Evolutionary conservation across 2,888 invertebrate genomes (phyloP).

Genomic region (Diloba caeruleocephala): DNA sequence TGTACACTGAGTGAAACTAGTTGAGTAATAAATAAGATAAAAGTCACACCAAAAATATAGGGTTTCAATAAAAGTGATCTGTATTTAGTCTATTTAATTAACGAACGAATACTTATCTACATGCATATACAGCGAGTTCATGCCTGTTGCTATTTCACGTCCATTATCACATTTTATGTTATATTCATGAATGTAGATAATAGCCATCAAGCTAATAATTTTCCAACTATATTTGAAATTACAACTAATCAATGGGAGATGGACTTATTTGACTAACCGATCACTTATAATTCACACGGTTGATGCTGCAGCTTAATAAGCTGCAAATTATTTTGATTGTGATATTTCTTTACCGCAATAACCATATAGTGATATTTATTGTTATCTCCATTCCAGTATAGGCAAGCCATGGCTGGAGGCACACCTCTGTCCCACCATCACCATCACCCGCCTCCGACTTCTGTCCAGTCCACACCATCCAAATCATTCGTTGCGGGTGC

Average conservation of each 20-base stretch:
- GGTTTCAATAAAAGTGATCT: conserved; percentile 1
- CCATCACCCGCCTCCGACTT: conserved; percentile 84
- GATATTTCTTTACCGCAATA: conserved; percentile 7
- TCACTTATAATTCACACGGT: conserved; percentile 62
- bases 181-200: conserved; percentile 72
- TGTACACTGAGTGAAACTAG: no score
- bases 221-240: conserved; percentile 81
- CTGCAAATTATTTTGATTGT: conserved; percentile 31
- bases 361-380: conserved; percentile 7
- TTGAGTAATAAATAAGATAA: no score
- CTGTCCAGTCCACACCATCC: conserved; percentile 90
- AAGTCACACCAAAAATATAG: background rate
- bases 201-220: conserved; percentile 83
- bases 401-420: conserved; percentile 93
- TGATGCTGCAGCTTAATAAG: conserved; percentile 46
- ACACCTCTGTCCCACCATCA: conserved; percentile 81
- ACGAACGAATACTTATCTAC: conserved; percentile 32
- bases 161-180: conserved; percentile 63
- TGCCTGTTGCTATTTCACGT: conserved; percentile 77
- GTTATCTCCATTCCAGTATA: conserved; percentile 91
- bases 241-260: conserved; percentile 83
- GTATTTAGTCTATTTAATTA: conserved; percentile 14
- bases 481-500: conserved; percentile 89
- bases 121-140: conserved; percentile 55
- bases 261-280: conserved; percentile 81